These are phyloP conservation scores for Aphaenogaster ashmeadi DNA, from an alignment of 1,140 invertebrate species.

Conservation along the genomic window DNA sequence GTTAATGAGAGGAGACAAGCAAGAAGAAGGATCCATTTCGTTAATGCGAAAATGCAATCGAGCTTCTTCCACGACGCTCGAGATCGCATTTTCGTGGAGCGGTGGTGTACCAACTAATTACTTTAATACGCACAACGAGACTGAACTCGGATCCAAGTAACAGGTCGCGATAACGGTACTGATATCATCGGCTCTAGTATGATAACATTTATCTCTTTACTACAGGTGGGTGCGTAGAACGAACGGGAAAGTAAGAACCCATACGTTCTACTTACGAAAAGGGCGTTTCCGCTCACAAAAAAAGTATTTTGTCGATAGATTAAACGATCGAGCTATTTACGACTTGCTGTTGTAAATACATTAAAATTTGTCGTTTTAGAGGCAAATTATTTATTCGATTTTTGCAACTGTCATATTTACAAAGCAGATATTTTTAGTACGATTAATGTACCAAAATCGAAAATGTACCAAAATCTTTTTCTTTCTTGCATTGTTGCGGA, in stretches of 20 bases:
- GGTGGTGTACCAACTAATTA: constrained; percentile 61
- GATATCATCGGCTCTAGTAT: constrained; percentile 75
- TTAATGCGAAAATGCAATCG: constrained; percentile 33
- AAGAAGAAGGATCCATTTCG: constrained; percentile 29
- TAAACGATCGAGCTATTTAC: neutral
- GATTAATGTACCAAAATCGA: constrained; percentile 36
- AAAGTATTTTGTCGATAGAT: neutral
- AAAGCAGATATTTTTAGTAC: constrained; percentile 68
- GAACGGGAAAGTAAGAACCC: constrained; percentile 33
- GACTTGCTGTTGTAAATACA: neutral
- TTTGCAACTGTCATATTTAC: constrained; percentile 74
- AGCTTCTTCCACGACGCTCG: constrained; percentile 32
- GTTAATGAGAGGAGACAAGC: neutral
- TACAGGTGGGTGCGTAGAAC: constrained; percentile 62
- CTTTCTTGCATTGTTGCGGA: constrained; percentile 42
- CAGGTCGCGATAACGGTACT: constrained; percentile 73
- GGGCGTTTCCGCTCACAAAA: constrained; percentile 20
- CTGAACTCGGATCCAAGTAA: constrained; percentile 68
- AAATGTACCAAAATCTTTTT: constrained; percentile 61
- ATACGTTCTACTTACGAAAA: constrained; percentile 63
- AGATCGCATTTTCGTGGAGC: constrained; percentile 69
- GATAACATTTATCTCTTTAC: constrained; percentile 80
- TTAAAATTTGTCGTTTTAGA: constrained; percentile 38
- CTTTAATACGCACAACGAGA: constrained; percentile 64
- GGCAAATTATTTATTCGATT: constrained; percentile 71